Base-by-base conservation (phyloP, 2,888 invertebrate genomes). In the Campopleginae sp. region DNA sequence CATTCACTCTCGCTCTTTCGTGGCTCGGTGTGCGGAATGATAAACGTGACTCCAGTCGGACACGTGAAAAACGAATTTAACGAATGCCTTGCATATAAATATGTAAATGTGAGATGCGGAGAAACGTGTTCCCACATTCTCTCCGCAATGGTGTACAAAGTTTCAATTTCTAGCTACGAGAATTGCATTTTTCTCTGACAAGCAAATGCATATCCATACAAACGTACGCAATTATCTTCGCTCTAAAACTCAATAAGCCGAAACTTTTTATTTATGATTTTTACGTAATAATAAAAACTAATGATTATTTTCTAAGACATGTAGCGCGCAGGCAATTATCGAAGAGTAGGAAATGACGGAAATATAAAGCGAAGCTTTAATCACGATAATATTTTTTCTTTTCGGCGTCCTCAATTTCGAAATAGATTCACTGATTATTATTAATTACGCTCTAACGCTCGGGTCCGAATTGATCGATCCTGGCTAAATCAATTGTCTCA, bases 221-320 rank as follows among this genome's bases (percentile, higher is more conserved):
- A 12, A 65, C 42, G 54, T 38, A 72, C 58, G 79, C 75, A 79
- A 79, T 68, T 61, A 42, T 61, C 63, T 27, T 75, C 58, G 12
- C 44, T 65, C 7, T 74, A 48, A 19, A 51, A 75, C 74, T 83
- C 70, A 75, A 79, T 68, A 75, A 79, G 70, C 79, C 44, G 75
- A 70, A 75, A 78, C 63, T 51, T 42, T 31, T 70, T 19, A 58
- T 48, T 42, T n/a, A n/a, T n/a, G n/a, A n/a, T 63, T 23, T 17
- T 61, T 63, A 61, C 38, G 10, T 27, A 70, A 61, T 19, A 61
- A 70, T 44, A 75, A 79, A 51, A 79, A 61, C 27, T 33, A 78
- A 78, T 68, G 0, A 81, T 71, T 33, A 65, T 71, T 71, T 76
- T 27, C 31, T 38, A 70, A 48, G 19, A 5, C 33, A n/a, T n/a